A percentile compares a stretch with the other conserved stretches of the same genome.
These are phyloP conservation scores for Synergus japonicus DNA, from an alignment of 2,888 invertebrate genomes.

Conservation along the genomic window DNA sequence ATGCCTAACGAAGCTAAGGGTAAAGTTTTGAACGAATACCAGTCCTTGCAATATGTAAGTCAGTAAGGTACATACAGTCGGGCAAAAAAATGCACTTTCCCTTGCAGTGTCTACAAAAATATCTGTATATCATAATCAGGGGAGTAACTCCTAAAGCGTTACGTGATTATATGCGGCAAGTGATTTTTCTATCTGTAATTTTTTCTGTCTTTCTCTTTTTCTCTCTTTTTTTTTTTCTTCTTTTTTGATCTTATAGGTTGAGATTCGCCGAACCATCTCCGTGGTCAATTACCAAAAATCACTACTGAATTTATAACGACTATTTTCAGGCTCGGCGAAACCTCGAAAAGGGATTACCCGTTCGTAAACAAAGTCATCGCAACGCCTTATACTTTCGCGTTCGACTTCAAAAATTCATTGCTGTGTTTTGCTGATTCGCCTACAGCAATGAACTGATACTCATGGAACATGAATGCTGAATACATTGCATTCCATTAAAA, in stretches of 20 bases:
- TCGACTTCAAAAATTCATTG: slow-evolving; percentile 19
- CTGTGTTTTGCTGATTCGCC: not conserved
- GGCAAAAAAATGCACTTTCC: slow-evolving; percentile 70
- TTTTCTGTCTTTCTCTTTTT: slow-evolving; percentile 49
- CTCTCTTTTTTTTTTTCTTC: slow-evolving; percentile 47
- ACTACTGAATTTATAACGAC: slow-evolving; percentile 53
- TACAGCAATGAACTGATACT: slow-evolving; percentile 23
- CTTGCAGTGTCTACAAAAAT: slow-evolving; percentile 72
- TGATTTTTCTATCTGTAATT: slow-evolving; percentile 51
- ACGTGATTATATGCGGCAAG: slow-evolving; percentile 59
- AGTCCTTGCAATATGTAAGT: slow-evolving; percentile 57
- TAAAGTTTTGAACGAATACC: slow-evolving; percentile 61
- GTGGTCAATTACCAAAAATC: slow-evolving; percentile 41
- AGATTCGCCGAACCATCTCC: slow-evolving; percentile 13
- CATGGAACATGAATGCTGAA: slow-evolving; percentile 19
- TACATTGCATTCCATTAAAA: slow-evolving; percentile 47
- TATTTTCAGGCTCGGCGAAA: slow-evolving; percentile 13
- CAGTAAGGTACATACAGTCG: slow-evolving; percentile 58
- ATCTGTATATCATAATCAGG: slow-evolving; percentile 68
- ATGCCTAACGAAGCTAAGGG: slow-evolving; percentile 61
- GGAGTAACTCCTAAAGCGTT: slow-evolving; percentile 64
- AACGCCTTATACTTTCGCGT: slow-evolving; percentile 20
- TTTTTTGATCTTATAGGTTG: slow-evolving; percentile 41
- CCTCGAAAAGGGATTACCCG: slow-evolving; percentile 6
- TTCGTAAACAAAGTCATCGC: slow-evolving; percentile 25